Conservation (phyloP, 1,140 invertebrate species). For the Bombyx mori region ASM3026992v2 NC_085123.1:6301501-6302000, state of each 20-base stretch:
- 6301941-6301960: too few relatives aligned
- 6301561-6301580: too few relatives aligned
- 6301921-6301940: too few relatives aligned
- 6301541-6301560: too few relatives aligned
- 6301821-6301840: not conserved
- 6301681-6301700: conserved; percentile 29
- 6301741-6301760: conserved; percentile 40
- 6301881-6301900: not conserved
- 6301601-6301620: too few relatives aligned
- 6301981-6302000: not conserved
- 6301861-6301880: not conserved
- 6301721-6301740: conserved; percentile 30
- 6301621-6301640: too few relatives aligned
- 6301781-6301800: conserved; percentile 5
- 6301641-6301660: too few relatives aligned
- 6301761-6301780: conserved; percentile 15
- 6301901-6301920: too few relatives aligned
- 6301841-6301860: not conserved
- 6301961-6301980: not conserved
- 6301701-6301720: conserved; percentile 29
- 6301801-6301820: not conserved
- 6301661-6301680: conserved; percentile 26
- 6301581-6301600: too few relatives aligned
- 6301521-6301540: too few relatives aligned
- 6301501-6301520: too few relatives aligned